Conservation (phyloP, 2,888 invertebrate species). For the Caenorhabditis zanzibari region DNA sequence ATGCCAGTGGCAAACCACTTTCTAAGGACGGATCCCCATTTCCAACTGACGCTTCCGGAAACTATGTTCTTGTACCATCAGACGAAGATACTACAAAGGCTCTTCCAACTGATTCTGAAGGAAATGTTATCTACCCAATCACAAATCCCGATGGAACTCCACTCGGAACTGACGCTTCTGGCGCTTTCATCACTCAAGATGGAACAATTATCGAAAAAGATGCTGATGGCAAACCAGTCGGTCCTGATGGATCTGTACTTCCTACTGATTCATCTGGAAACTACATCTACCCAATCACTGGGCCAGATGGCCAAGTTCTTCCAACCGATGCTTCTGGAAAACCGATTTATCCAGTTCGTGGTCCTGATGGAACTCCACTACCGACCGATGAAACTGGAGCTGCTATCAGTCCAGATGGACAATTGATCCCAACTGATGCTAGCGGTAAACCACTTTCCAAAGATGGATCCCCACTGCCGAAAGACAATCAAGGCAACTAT, state of each 20-base stretch:
- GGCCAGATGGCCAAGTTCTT: constrained; percentile 64
- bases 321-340: constrained; percentile 67
- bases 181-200: constrained; percentile 65
- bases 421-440: constrained; percentile 59
- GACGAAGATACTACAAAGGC: constrained; percentile 33
- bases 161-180: constrained; percentile 49
- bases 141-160: constrained; percentile 58
- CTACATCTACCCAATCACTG: constrained; percentile 23
- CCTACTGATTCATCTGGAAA: constrained; percentile 67
- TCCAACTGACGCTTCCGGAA: constrained; percentile 54
- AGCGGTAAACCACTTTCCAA: constrained; percentile 47
- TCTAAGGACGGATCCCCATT: constrained; percentile 1
- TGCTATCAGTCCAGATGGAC: constrained; percentile 38
- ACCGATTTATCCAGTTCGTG: constrained; percentile 36
- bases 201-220: constrained; percentile 53
- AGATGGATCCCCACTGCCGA: constrained; percentile 22
- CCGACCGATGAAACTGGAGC: constrained; percentile 71
- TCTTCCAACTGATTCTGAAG: not conserved
- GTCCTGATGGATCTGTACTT: constrained; percentile 71
- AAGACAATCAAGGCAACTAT: constrained; percentile 9
- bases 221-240: constrained; percentile 66
- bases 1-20: constrained; percentile 5
- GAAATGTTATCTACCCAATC: constrained; percentile 66
- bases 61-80: constrained; percentile 46
- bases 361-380: constrained; percentile 68